These are phyloP conservation scores for Mythimna vitellina DNA, from an alignment of 2,888 invertebrate genomes.

Conservation along the genomic window DNA sequence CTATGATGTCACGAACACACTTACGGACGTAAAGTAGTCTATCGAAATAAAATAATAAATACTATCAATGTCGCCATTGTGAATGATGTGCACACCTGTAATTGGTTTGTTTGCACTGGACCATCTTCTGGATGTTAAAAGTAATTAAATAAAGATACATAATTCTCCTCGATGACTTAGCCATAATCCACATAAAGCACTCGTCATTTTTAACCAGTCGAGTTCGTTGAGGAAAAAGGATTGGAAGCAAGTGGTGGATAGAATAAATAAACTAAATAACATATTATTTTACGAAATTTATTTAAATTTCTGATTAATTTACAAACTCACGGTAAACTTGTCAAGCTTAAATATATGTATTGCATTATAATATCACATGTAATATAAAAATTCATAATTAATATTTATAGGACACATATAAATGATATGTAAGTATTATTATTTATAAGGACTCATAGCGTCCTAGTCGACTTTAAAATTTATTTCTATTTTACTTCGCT, in stretches of 20 bases:
- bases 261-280: neutral
- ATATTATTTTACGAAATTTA: slow-evolving; percentile 44
- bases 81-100: too few relatives aligned
- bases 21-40: too few relatives aligned
- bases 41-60: too few relatives aligned
- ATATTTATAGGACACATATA: slow-evolving; percentile 9
- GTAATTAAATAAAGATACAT: too few relatives aligned
- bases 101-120: too few relatives aligned
- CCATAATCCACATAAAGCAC: too few relatives aligned
- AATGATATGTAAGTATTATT: slow-evolving; percentile 5
- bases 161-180: too few relatives aligned
- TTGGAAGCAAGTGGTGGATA: neutral
- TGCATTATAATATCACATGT: slow-evolving; percentile 34
- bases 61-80: too few relatives aligned
- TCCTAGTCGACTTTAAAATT: slow-evolving; percentile 92
- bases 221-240: neutral
- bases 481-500: slow-evolving; percentile 91
- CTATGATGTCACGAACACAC: too few relatives aligned
- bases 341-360: slow-evolving; percentile 38
- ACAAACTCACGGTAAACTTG: slow-evolving; percentile 33
- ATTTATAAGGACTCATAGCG: slow-evolving; percentile 49
- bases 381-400: slow-evolving; percentile 27
- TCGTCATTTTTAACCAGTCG: too few relatives aligned
- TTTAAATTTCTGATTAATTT: slow-evolving; percentile 76
- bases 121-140: too few relatives aligned